phyloP scores from a whole-genome alignment of 1,140 invertebrate species.

The Dendrolimus kikuchii region DNA sequence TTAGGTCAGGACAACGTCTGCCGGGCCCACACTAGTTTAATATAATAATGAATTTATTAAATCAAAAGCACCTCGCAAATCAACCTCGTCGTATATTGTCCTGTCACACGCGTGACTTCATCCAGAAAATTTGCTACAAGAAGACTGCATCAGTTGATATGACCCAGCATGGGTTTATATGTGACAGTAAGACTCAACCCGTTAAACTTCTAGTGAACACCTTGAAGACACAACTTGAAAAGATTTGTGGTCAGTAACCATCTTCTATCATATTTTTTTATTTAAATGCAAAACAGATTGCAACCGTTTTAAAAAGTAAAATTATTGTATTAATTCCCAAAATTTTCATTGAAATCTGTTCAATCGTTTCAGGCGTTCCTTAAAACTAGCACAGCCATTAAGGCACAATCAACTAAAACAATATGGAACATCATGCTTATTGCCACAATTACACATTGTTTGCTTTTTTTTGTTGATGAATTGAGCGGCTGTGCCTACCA shows the following conservation, averaged over 20 bases:
- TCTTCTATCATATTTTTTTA: background rate
- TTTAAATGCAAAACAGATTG: background rate
- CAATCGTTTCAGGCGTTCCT: too few relatives aligned
- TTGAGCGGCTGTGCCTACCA: too few relatives aligned
- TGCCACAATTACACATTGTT: too few relatives aligned
- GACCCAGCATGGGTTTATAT: slow-evolving; percentile 32
- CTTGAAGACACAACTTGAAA: slow-evolving; percentile 18
- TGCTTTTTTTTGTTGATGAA: too few relatives aligned
- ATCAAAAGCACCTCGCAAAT: background rate
- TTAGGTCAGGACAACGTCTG: too few relatives aligned
- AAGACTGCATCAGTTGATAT: slow-evolving; percentile 28
- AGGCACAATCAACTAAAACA: too few relatives aligned
- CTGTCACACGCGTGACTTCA: slow-evolving; percentile 21
- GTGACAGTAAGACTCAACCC: slow-evolving; percentile 20
- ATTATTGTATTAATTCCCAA: too few relatives aligned
- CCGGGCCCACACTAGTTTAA: background rate
- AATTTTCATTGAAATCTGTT: too few relatives aligned
- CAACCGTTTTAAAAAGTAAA: too few relatives aligned
- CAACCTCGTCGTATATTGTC: slow-evolving; percentile 9
- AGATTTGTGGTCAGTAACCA: slow-evolving; percentile 21
- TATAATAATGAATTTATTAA: background rate
- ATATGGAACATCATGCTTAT: too few relatives aligned
- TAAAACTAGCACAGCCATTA: too few relatives aligned
- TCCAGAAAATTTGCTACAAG: slow-evolving; percentile 30
- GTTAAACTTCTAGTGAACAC: slow-evolving; percentile 22